Evolutionary conservation across 35 echinoderm and acorn worm species (phyloP), one percentile per base, ranked within the genome.

Genomic region (Acanthaster planci): DNA sequence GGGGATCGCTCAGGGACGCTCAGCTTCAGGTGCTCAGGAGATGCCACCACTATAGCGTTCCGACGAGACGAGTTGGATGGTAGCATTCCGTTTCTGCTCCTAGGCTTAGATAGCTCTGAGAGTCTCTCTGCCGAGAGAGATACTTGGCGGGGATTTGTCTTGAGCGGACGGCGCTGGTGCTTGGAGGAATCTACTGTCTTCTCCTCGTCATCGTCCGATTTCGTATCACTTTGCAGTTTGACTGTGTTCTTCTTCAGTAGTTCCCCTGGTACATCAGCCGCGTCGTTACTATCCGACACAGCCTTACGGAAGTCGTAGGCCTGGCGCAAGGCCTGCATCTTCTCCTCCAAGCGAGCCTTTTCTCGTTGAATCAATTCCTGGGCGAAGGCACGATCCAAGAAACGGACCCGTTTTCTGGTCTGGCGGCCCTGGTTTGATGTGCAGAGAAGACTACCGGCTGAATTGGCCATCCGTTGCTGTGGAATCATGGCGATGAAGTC

Each of bases 321-420:
- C 26, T 89, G 51, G 7, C 79, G 39, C 39, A 89, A 37, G 31
- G 78, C 52, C 40, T 78, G 37, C 7, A 89, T 82, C 54, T 72
- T 89, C 38, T 58, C 37, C 64, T 89, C 55, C 27, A 89, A 44
- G 17, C 87, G 56, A 47, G 59, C 40, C 32, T 89, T 82, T 38
- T 89, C 87, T 75, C 87, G 36, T 3, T 23, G 51, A 12, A 89
- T 89, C 4, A 89, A 34, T 82, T 89, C 87, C 21, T 89, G 87
- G 16, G 87, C 87, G 10, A 89, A 56, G 26, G 35, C 39, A 30
- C 52, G 58, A 82, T 89, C 87, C 12, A 89, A 35, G 76, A 89
- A 89, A 52, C 87, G 87, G 51, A 89, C 87, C 5, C 87, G 87
- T 89, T 89, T 89, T 8, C 55, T 77, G 18, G 76, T 78, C 51